Base-by-base conservation (phyloP, 1,140 invertebrate genomes). In the Hyphantria cunea region DNA sequence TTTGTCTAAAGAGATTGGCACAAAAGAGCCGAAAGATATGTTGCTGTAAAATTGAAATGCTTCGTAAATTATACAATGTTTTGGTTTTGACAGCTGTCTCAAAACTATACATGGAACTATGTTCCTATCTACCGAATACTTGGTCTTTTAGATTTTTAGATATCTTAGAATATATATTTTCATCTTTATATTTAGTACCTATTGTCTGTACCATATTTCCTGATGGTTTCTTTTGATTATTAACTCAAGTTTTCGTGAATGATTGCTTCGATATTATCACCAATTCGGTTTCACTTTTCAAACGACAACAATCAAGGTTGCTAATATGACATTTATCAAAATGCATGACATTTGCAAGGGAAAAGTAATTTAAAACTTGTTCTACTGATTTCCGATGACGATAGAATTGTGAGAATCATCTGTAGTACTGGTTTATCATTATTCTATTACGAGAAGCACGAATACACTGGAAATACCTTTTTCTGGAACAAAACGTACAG, bases 401-500 rank as follows among this genome's bases (percentile, higher is more conserved):
- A 45, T 13, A 48, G 8, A 25, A 58, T 39, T 58, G 55, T 51
- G 56, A 50, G 47, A 60, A 50, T 60, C 42, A 42, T 33, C 48
- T 51, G 5, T 25, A 25, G 17, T 25, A 25, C 12, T 47, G 51
- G 32, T 54, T 50, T 49, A 55, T 63, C 55, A 72, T 76, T 76
- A 78, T 76, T 68, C 74, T 69, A 69, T 70, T 76, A 70, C 68
- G 72, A 73, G 53, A 74, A 64, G 65, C 64, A 75, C 70, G 64
- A 76, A 80, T 73, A 62, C 74, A 50, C 12, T 51, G 48, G 31
- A 65, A 42, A 58, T 56, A 39, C 62, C 59, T 68, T 77, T 78
- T 74, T 72, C 65, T 74, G 58, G 51, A 79, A 78, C 67, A 80
- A 82, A 76, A 63, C 69, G 48, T 60, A 72, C 58, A 53, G 74